Evolutionary conservation across 2,113 vertebrate genomes (phyloP), one percentile per base, ranked within the genome.

Genomic region (Melanotaenia duboulayi): DNA sequence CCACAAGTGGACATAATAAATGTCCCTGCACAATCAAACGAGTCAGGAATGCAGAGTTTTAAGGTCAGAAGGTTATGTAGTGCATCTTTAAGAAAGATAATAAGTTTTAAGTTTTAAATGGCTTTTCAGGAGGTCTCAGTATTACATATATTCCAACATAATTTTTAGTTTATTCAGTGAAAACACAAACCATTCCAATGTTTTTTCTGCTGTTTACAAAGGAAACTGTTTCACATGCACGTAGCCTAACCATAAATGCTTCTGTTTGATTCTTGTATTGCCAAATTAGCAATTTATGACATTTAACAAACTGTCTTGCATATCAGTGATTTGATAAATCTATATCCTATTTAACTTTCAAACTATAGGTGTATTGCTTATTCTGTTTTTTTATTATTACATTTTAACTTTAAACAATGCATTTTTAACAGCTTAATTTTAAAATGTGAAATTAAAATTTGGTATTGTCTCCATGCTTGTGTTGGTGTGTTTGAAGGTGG

Each of bases 401-500:
- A 9, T 46, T 23, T 40, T 66, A 5, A 10, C 22, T 28, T 14
- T n/a, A n/a, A n/a, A n/a, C n/a, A n/a, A n/a, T n/a, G n/a, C n/a
- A n/a, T n/a, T n/a, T n/a, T n/a, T n/a, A n/a, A n/a, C n/a, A n/a
- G n/a, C n/a, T n/a, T n/a, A n/a, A n/a, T n/a, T n/a, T 42, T 52
- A n/a, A 59, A 71, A 65, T 35, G 3, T 48, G 7, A 14, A 76
- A 24, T 9, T 28, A 19, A 35, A 39, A 42, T 7, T 17, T 49
- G 0, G 16, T 9, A 3, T 50, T 66, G 19, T 69, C 23, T 68
- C 42, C 9, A 11, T 65, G 39, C 0, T 5, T 75, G 42, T 56
- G 40, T 40, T 60, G n/a, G 7, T 72, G 39, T 56, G 42, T 70
- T 50, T 67, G 20, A 71, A 95, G 94, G 90, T 95, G 87, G 93